phyloP scores from a whole-genome alignment of 2,888 invertebrate genomes.

The Chaetogeoica ovagalla region DNA sequence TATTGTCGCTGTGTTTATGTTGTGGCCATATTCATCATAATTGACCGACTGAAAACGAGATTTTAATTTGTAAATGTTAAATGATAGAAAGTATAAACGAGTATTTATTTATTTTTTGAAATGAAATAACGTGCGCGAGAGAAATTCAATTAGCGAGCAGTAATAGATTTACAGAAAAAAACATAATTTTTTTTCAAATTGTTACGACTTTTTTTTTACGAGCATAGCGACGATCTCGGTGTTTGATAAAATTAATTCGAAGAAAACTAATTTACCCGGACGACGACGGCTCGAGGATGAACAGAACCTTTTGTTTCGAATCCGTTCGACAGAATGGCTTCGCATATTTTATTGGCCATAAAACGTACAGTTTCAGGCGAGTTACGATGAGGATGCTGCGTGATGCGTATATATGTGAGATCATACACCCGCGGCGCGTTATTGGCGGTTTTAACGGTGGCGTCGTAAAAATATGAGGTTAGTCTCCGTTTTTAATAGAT shows the following conservation, averaged over 20 bases:
- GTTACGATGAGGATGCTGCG: not conserved
- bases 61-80: too few species aligned
- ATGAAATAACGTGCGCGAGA: too few species aligned
- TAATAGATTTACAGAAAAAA: too few species aligned
- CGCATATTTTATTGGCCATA: constrained; percentile 23
- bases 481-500: not conserved
- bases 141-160: too few species aligned
- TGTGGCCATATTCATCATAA: too few species aligned
- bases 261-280: constrained; percentile 24
- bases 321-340: not conserved
- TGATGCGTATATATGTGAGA: not conserved
- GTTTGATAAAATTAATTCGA: constrained; percentile 7
- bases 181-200: too few species aligned
- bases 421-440: not conserved
- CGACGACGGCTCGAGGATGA: not conserved
- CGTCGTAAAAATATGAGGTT: constrained; percentile 17
- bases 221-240: not conserved
- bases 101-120: too few species aligned
- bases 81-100: too few species aligned
- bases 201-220: not conserved
- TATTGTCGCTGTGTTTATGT: too few species aligned
- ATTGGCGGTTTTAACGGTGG: not conserved
- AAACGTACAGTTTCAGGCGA: not conserved
- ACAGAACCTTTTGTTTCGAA: not conserved
- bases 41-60: too few species aligned